Base-by-base conservation (phyloP, 2,113 vertebrate genomes). In the Taurulus bubalis region DNA sequence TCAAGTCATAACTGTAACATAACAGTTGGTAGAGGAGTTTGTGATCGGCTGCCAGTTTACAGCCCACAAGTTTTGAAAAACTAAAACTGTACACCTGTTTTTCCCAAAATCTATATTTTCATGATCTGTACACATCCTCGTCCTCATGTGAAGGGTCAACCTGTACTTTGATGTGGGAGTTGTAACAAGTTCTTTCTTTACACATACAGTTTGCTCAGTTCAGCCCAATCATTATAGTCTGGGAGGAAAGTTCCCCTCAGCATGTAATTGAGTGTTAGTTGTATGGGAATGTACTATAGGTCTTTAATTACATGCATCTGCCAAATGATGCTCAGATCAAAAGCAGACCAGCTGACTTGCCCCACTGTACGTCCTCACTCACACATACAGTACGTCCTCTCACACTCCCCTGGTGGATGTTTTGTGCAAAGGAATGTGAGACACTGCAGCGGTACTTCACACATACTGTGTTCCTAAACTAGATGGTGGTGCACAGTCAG, bases 401-500 rank as follows among this genome's bases (percentile, higher is more conserved):
- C n/a, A 38, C 60, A n/a, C 32, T 36, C 32, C 28, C 26, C n/a
- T 6, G 12, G 63, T 65, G n/a, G n/a, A 65, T 14, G 36, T 26
- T 42, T 26, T 42, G 14, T 66, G 20, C 34, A 63, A 38, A 63
- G 20, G 8, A 22, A 40, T 42, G 22, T 3, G 15, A 24, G 53
- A 24, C 53, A 12, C 11, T 26, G n/a, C 22, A 24, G 24, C 11
- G 4, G 22, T 56, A 36, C 82, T 71, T 12, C 63, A 71, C 47
- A 51, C 12, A 14, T 4, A 45, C 40, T 64, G 49, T 64, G 49
- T 32, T 34, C 15, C 1, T 16, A 28, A 51, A 42, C 36, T 32
- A 9, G 30, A 8, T 69, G 40, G 45, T 62, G 38, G 40, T 65
- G 82, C 62, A 34, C 28, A 14, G 42, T 68, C 71, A 71, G 80